Percentiles rank a stretch among this genome's conserved stretches.
Conservation (phyloP, 2,888 invertebrate species). For the Dicranocentrus wangi region DNA sequence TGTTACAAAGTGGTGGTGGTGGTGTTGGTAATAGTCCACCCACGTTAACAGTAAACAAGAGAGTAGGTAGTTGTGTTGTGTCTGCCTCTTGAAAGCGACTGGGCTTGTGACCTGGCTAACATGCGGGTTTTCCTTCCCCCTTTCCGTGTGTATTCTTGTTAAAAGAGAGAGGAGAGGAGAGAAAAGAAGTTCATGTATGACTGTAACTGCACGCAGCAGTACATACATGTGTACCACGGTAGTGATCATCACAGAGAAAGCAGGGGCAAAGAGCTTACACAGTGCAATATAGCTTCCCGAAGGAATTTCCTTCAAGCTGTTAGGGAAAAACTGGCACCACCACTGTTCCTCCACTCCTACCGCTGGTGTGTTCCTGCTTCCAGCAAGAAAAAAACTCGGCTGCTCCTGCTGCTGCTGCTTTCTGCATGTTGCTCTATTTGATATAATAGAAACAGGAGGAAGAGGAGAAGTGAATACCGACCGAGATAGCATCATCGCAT, state of each 20-base stretch:
- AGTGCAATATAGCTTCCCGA: slow-evolving; percentile 49
- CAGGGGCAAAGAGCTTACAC: slow-evolving; percentile 40
- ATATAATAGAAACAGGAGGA: neutral
- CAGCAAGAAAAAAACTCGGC: neutral
- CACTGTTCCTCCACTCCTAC: slow-evolving; percentile 5
- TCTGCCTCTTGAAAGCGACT: slow-evolving; percentile 63
- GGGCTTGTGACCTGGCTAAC: slow-evolving; percentile 54
- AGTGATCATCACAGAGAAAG: slow-evolving; percentile 19
- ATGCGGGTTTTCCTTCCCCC: slow-evolving; percentile 60
- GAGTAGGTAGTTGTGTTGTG: slow-evolving; percentile 50
- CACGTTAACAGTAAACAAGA: slow-evolving; percentile 1
- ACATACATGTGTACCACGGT: neutral
- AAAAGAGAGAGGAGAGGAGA: slow-evolving; percentile 12
- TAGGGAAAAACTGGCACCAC: slow-evolving; percentile 31
- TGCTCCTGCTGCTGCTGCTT: neutral
- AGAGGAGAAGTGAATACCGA: slow-evolving; percentile 5
- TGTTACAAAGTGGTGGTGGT: slow-evolving; percentile 4
- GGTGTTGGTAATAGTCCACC: neutral
- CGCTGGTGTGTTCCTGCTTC: neutral
- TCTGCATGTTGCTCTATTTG: neutral
- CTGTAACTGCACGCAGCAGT: neutral
- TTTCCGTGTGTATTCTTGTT: slow-evolving; percentile 1
- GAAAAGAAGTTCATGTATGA: slow-evolving; percentile 8
- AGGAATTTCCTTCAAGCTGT: slow-evolving; percentile 61
- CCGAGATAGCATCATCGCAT: slow-evolving; percentile 11